Conservation (phyloP, 2,888 invertebrate species). For the Thumatha senex region DNA sequence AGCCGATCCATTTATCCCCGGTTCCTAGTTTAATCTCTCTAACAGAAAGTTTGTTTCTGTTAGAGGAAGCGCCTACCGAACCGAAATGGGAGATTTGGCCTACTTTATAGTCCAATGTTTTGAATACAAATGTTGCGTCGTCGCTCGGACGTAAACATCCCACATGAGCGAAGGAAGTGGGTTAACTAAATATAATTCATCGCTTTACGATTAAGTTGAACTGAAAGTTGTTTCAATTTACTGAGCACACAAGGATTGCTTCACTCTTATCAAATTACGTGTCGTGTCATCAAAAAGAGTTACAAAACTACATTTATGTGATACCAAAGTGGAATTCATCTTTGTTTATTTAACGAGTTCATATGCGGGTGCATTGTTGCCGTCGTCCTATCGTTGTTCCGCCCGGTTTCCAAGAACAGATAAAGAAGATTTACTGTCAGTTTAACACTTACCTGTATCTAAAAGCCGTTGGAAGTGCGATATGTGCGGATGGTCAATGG, state of each 20-base stretch:
- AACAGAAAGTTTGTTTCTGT: constrained; percentile 54
- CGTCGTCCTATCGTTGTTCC: constrained; percentile 48
- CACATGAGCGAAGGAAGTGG: constrained; percentile 58
- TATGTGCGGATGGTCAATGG: constrained; percentile 47
- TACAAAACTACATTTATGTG: constrained; percentile 31
- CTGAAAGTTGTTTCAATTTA: constrained; percentile 36
- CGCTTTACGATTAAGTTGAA: constrained; percentile 48
- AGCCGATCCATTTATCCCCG: constrained; percentile 15
- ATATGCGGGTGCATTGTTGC: constrained; percentile 70
- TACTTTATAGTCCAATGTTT: constrained; percentile 57
- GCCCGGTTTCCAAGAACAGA: constrained; percentile 44
- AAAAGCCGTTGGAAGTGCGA: constrained; percentile 33
- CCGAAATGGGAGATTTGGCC: constrained; percentile 51
- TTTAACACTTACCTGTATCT: constrained; percentile 48
- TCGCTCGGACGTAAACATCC: constrained; percentile 67
- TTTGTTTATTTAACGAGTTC: constrained; percentile 53
- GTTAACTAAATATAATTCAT: constrained; percentile 64
- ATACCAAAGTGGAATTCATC: constrained; percentile 44
- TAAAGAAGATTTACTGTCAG: constrained; percentile 62
- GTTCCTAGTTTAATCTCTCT: constrained; percentile 41
- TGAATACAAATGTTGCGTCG: constrained; percentile 66
- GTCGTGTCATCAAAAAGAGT: constrained; percentile 26
- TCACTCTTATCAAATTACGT: constrained; percentile 32
- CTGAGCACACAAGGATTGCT: constrained; percentile 27
- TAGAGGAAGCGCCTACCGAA: constrained; percentile 40